These are phyloP conservation scores for Acanthurus tractus DNA, from an alignment of 2,797 vertebrate species.

Conservation along the genomic window DNA sequence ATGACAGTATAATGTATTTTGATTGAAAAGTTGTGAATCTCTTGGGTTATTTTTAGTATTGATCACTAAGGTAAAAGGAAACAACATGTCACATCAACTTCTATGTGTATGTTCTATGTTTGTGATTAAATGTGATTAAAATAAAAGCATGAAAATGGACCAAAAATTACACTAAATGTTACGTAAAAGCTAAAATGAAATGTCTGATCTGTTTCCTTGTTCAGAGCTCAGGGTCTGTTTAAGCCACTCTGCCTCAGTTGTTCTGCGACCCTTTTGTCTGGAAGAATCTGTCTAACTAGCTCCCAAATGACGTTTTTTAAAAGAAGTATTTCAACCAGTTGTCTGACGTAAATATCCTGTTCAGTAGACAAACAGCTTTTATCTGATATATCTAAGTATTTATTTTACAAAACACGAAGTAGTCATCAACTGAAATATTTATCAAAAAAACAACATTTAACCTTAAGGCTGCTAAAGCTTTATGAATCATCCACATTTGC, in stretches of 20 bases:
- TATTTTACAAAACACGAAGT: too few species aligned
- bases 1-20: too few species aligned
- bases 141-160: not conserved
- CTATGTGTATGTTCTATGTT: too few species aligned
- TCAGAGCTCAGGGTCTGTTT: not conserved
- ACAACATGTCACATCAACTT: too few species aligned
- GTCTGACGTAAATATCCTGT: not conserved
- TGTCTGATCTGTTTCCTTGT: not conserved
- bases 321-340: conserved; percentile 10
- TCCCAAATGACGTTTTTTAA: not conserved
- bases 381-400: too few species aligned
- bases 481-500: not conserved
- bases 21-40: not conserved
- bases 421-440: too few species aligned
- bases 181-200: not conserved
- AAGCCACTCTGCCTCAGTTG: not conserved
- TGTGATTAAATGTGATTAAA: too few species aligned
- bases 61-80: not conserved
- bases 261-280: not conserved
- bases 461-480: not conserved
- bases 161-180: not conserved
- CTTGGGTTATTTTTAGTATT: not conserved
- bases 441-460: conserved; percentile 1
- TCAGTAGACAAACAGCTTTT: not conserved
- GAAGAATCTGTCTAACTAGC: conserved; percentile 13